These are phyloP conservation scores for Eurystomus gularis DNA, from an alignment of 2,113 vertebrate genomes.

Conservation along the genomic window DNA sequence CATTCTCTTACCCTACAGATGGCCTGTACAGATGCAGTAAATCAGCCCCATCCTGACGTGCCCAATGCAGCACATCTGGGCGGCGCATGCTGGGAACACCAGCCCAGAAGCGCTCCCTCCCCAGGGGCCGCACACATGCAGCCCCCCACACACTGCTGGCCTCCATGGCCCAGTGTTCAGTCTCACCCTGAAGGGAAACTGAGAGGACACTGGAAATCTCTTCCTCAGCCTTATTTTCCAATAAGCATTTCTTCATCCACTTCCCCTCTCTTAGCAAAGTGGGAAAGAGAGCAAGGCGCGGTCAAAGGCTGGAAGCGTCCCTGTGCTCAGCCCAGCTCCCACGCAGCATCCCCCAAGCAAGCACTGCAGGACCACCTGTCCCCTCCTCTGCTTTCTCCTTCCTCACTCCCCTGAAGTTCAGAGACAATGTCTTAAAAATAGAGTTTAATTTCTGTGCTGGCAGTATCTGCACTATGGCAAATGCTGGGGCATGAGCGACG, in stretches of 20 bases:
- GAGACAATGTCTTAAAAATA: neutral
- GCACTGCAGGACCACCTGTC: rapidly evolving
- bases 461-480: neutral
- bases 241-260: neutral
- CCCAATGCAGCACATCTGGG: conserved; percentile 39
- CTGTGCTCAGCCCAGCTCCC: neutral
- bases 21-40: conserved; percentile 46
- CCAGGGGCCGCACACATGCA: neutral
- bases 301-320: neutral
- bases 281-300: rapidly evolving
- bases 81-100: conserved; percentile 23
- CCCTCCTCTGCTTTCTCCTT: neutral
- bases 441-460: neutral
- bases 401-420: neutral
- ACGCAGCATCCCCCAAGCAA: neutral
- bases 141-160: neutral
- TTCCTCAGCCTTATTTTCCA: neutral
- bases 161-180: neutral
- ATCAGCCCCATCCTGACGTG: conserved; percentile 33
- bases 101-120: neutral
- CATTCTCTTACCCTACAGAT: conserved; percentile 22
- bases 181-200: neutral
- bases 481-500: no score
- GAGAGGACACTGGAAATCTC: neutral
- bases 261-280: neutral